A percentile compares a stretch with the other conserved stretches of the same genome.
Conservation (phyloP, 2,888 invertebrate species). For the Lochmaea crataegi region DNA sequence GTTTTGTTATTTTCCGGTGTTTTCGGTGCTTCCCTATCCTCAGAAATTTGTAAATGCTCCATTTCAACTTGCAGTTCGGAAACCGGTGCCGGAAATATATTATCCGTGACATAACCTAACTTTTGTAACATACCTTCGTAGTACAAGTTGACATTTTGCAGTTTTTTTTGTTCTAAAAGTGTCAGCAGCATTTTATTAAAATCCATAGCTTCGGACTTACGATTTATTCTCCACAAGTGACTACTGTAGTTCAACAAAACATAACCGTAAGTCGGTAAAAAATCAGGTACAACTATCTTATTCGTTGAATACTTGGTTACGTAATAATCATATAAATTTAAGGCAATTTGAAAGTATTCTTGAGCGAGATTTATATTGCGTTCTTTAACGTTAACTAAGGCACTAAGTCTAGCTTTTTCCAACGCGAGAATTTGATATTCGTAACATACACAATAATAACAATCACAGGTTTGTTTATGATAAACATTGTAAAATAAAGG, state of each 20-base stretch:
- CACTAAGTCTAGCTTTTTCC: constrained; percentile 49
- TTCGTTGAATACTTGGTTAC: constrained; percentile 34
- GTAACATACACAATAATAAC: constrained; percentile 53
- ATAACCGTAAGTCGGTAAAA: constrained; percentile 43
- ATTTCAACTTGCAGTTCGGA: constrained; percentile 15
- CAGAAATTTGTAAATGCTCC: constrained; percentile 22
- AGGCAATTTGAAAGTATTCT: constrained; percentile 47
- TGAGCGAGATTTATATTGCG: constrained; percentile 40
- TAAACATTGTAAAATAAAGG: constrained; percentile 48
- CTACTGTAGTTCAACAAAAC: constrained; percentile 51
- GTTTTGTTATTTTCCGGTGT: constrained; percentile 44
- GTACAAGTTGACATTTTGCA: constrained; percentile 48
- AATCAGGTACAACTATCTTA: constrained; percentile 38
- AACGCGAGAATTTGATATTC: constrained; percentile 54
- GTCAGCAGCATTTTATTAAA: constrained; percentile 46
- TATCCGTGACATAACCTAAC: constrained; percentile 41
- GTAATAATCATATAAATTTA: constrained; percentile 45
- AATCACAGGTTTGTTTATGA: constrained; percentile 50
- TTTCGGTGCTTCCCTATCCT: constrained; percentile 13
- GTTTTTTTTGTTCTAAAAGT: constrained; percentile 44
- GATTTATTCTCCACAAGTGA: constrained; percentile 41
- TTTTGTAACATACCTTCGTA: constrained; percentile 51
- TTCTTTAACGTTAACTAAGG: constrained; percentile 48
- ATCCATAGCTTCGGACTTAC: constrained; percentile 43
- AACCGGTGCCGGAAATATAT: constrained; percentile 20